These are phyloP conservation scores for rabbit (Oryctolagus cuniculus) DNA, from an alignment of 2,113 vertebrate genomes.

Conservation along the genomic window mOryCun1.1 NC_091438.1:93286001-93286500, in stretches of 20 bases:
- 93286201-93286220: slow-evolving; percentile 34
- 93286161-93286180: slow-evolving; percentile 19
- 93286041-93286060: background rate
- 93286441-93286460: background rate
- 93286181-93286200: slow-evolving; percentile 59
- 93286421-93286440: background rate
- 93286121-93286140: slow-evolving; percentile 34
- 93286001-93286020: background rate
- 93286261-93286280: background rate
- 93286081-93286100: background rate
- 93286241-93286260: slow-evolving; percentile 14
- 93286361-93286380: background rate
- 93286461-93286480: background rate
- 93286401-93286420: background rate
- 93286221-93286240: slow-evolving; percentile 31
- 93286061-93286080: background rate
- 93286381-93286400: background rate
- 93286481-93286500: background rate
- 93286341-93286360: background rate
- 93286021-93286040: background rate
- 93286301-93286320: slow-evolving; percentile 2
- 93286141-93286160: slow-evolving; percentile 19
- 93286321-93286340: background rate
- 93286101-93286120: slow-evolving; percentile 47
- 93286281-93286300: slow-evolving; percentile 30